These are phyloP conservation scores for Eilema griseolum DNA, from an alignment of 2,888 invertebrate species.

Conservation along the genomic window DNA sequence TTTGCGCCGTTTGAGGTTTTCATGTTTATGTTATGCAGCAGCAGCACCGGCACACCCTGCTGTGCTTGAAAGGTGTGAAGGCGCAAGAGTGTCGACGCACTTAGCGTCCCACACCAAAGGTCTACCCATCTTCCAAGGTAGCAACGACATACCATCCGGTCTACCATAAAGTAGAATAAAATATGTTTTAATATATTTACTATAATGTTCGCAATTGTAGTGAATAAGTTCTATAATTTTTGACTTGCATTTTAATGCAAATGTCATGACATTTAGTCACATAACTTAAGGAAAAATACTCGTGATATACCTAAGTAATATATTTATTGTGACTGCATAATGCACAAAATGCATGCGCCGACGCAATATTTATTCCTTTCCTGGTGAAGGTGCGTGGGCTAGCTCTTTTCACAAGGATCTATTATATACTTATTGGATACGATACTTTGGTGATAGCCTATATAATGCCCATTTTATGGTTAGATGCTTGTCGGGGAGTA, in stretches of 20 bases:
- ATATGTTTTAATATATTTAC: too few species aligned
- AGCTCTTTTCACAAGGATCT: constrained; percentile 53
- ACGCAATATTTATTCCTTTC: constrained; percentile 68
- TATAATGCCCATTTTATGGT: constrained; percentile 18
- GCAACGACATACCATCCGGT: too few species aligned
- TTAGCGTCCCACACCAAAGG: too few species aligned
- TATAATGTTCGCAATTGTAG: constrained; percentile 20
- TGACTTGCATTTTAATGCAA: constrained; percentile 52
- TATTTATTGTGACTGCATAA: constrained; percentile 60
- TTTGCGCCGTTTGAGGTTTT: too few species aligned
- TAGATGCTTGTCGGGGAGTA: not conserved
- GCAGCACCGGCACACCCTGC: too few species aligned
- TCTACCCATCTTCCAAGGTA: too few species aligned
- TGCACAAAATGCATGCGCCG: constrained; percentile 68
- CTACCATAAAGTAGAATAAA: too few species aligned
- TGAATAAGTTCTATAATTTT: constrained; percentile 45
- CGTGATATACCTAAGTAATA: constrained; percentile 54
- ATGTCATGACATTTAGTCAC: constrained; percentile 51
- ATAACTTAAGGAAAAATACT: constrained; percentile 56
- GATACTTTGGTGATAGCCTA: constrained; percentile 31
- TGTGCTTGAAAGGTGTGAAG: too few species aligned
- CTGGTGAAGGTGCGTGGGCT: constrained; percentile 71
- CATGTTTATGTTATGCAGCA: too few species aligned
- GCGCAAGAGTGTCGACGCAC: too few species aligned
- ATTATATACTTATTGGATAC: constrained; percentile 41